These are phyloP conservation scores for Stegostoma tigrinum DNA, from an alignment of 2,113 vertebrate genomes.

Conservation along the genomic window DNA sequence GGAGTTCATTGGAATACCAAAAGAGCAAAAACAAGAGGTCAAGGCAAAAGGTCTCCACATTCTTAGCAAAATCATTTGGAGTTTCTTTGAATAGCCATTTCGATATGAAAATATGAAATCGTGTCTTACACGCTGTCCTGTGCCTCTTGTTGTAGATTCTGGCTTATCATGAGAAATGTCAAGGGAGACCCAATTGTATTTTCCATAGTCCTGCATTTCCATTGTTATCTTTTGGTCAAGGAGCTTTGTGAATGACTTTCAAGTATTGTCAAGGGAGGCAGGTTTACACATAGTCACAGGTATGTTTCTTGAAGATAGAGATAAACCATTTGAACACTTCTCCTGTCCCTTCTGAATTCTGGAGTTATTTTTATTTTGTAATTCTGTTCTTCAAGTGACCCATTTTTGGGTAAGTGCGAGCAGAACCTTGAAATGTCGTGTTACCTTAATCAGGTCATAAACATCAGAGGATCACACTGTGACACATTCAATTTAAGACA, in stretches of 20 bases:
- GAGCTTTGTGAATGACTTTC: neutral
- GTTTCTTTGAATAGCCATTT: neutral
- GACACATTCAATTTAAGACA: neutral
- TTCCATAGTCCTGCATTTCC: neutral
- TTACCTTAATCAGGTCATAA: slow-evolving; percentile 25
- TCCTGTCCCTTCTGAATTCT: neutral
- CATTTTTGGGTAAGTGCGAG: neutral
- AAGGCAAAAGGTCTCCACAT: neutral
- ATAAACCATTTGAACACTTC: neutral
- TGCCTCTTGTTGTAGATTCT: neutral
- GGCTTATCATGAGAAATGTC: neutral
- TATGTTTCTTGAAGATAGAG: neutral
- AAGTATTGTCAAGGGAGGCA: neutral
- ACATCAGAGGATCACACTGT: neutral
- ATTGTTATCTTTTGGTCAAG: neutral
- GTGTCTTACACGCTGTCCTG: neutral
- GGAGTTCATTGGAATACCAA: neutral
- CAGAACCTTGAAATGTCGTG: neutral
- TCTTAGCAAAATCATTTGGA: neutral
- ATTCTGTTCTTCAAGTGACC: neutral
- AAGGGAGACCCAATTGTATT: neutral
- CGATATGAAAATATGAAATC: neutral
- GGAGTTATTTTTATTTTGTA: slow-evolving; percentile 14
- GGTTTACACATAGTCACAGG: neutral
- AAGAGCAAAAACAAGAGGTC: neutral